A percentile compares a stretch with the other conserved stretches of the same genome.
phyloP scores from a whole-genome alignment of 2,797 vertebrate genomes.

The Argyrosomus regius region DNA sequence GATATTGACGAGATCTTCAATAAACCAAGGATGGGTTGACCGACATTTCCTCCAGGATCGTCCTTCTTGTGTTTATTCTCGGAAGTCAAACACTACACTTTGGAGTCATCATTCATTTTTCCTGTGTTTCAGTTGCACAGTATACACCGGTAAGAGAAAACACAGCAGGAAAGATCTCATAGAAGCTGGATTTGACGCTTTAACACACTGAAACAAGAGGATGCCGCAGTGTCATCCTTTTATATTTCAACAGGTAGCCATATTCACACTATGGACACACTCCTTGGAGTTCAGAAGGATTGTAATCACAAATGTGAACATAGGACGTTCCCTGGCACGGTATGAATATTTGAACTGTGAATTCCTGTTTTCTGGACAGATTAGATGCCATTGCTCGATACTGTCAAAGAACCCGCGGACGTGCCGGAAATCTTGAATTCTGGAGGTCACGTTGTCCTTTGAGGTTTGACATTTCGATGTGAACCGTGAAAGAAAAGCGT shows the following conservation, averaged over 20 bases:
- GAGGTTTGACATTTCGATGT: neutral
- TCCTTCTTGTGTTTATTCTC: slow-evolving; percentile 13
- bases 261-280: neutral
- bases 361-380: slow-evolving; percentile 4
- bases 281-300: neutral
- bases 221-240: neutral
- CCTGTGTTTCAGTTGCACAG: slow-evolving; percentile 14
- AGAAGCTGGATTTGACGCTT: neutral
- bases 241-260: neutral
- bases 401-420: slow-evolving; percentile 26
- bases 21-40: neutral
- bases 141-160: neutral
- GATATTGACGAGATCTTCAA: neutral
- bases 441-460: too few relatives aligned
- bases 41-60: slow-evolving; percentile 7
- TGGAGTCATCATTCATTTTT: slow-evolving; percentile 9
- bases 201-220: neutral
- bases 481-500: slow-evolving; percentile 4
- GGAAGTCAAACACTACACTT: slow-evolving; percentile 46
- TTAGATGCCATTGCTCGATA: slow-evolving; percentile 8
- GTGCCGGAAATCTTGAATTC: slow-evolving; percentile 6
- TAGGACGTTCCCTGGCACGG: neutral
- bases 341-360: slow-evolving; percentile 17
- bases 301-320: neutral
- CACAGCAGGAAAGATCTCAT: too few relatives aligned